Evolutionary conservation across 2,113 vertebrate genomes (phyloP), one percentile per base, ranked within the genome.

Genomic region (Campylomormyrus tamandua): DNA sequence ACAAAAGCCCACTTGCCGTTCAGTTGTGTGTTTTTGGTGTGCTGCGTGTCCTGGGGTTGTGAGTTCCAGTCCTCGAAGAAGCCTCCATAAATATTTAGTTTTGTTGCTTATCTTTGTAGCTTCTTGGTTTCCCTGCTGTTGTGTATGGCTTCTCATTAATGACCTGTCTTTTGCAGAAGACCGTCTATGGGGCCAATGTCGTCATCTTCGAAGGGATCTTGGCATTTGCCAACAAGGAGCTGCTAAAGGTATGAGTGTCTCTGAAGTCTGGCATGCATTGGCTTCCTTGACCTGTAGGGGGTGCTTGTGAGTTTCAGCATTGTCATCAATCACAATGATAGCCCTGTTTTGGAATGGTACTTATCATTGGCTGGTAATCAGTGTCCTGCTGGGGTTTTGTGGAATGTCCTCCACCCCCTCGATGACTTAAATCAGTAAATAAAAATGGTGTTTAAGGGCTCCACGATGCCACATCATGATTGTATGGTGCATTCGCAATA

Each of bases 151-250:
- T 35, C 13, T 53, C 50, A 35, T 39, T 53, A 87, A 56, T 53
- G 84, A 49, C n/a, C 49, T 77, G 11, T 83, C 21, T 45, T 87
- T 58, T 90, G 11, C 95, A 98, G 97, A 98, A 98, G 96, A 98
- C 96, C 0, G 94, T 98, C 45, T 98, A 98, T 0, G 97, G 97
- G 2, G 97, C 97, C 91, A 98, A 98, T 0, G 97, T 98, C 2
- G 96, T 98, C 9, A 96, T 98, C 91, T 98, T 98, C 0, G 97
- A 98, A 89, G 97, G 97, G 27, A 98, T 98, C 66, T 93, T 98
- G 92, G 95, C 97, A 0, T 98, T 98, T 24, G 97, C 97, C 15
- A 98, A 98, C 95, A 98, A 98, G 93, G 97, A 98, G 91, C 92
- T 98, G 87, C 93, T 98, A 58, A 98, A 98, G 97, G 97, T 98